Conservation (phyloP, 2,888 invertebrate species). For the Microctonus aethiopoides region DNA sequence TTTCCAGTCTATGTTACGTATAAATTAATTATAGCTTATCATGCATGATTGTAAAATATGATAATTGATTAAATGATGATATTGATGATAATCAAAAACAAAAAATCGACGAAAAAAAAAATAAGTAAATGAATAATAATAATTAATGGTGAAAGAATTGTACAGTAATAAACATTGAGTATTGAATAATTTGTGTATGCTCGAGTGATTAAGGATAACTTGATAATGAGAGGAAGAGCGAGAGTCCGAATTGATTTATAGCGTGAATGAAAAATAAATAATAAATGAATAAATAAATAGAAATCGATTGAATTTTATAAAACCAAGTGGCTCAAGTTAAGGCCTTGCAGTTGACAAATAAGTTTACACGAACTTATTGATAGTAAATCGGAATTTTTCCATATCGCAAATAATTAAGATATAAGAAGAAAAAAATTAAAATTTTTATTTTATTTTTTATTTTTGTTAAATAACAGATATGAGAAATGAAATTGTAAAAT, state of each 20-base stretch:
- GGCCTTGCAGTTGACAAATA: slow-evolving; percentile 41
- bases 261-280: neutral
- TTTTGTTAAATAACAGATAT: neutral
- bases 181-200: neutral
- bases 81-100: slow-evolving; percentile 42
- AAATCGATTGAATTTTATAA: slow-evolving; percentile 39
- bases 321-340: slow-evolving; percentile 40
- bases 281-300: slow-evolving; percentile 11
- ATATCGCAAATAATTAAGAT: neutral
- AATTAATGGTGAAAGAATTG: slow-evolving; percentile 26
- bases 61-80: neutral
- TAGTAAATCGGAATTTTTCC: neutral
- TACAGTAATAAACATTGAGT: slow-evolving; percentile 31
- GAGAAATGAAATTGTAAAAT: neutral
- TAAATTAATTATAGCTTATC: neutral
- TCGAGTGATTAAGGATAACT: neutral
- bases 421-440: neutral
- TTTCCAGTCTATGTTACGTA: neutral
- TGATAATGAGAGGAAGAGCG: neutral
- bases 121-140: too few relatives aligned
- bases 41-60: neutral
- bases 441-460: too few relatives aligned
- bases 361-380: slow-evolving; percentile 22
- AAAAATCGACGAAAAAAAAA: neutral
- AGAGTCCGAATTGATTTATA: neutral